Evolutionary conservation across 1,140 invertebrate genomes (phyloP).

Genomic region (Drosophila orosa): DNA sequence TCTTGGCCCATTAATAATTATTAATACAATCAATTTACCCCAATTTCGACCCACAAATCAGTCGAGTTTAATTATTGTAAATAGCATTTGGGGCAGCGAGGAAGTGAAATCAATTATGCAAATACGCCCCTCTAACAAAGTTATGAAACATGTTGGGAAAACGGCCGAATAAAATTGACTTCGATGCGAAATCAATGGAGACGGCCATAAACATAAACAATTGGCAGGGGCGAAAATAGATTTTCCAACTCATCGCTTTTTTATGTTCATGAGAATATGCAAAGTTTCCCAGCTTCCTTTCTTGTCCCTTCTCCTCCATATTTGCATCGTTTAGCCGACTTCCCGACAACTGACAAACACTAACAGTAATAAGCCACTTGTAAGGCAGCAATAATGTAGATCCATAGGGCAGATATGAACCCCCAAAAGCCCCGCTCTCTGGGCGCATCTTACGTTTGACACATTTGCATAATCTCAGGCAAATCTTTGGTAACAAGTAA

Average conservation of each 20-base stretch:
- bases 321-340: conserved; percentile 46
- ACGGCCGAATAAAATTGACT: conserved; percentile 31
- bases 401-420: conserved; percentile 39
- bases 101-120: conserved; percentile 57
- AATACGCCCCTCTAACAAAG: conserved; percentile 35
- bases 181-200: conserved; percentile 65
- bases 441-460: conserved; percentile 46
- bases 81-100: conserved; percentile 30
- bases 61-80: conserved; percentile 52
- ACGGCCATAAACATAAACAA: conserved; percentile 69
- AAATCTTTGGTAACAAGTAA: conserved; percentile 83
- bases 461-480: conserved; percentile 78
- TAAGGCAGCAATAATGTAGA: conserved; percentile 62
- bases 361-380: conserved; percentile 81
- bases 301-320: conserved; percentile 39
- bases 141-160: conserved; percentile 42
- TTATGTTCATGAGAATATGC: conserved; percentile 71
- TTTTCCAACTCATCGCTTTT: conserved; percentile 68
- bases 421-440: background rate
- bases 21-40: conserved; percentile 59
- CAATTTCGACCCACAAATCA: conserved; percentile 33
- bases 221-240: conserved; percentile 68
- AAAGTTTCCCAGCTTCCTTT: conserved; percentile 54
- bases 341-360: conserved; percentile 63
- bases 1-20: conserved; percentile 45